Conservation (phyloP, 2,888 invertebrate genomes). For the Athetis lepigone region DNA sequence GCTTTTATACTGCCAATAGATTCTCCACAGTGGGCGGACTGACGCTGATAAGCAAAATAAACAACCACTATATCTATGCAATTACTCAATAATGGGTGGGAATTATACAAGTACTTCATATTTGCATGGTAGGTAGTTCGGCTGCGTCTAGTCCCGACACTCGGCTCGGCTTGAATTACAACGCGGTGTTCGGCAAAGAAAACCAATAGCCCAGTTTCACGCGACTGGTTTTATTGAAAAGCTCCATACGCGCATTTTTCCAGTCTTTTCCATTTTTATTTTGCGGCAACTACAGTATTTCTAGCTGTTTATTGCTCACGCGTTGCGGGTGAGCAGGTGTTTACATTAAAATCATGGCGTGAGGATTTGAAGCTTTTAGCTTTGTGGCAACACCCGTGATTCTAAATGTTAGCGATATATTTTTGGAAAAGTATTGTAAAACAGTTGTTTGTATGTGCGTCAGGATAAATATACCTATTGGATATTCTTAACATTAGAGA, state of each 20-base stretch:
- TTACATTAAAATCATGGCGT: conserved; percentile 34
- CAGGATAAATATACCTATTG: too few relatives aligned
- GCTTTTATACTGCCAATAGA: conserved; percentile 40
- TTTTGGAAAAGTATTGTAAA: neutral
- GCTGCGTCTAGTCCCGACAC: conserved; percentile 46
- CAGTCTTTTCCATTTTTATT: conserved; percentile 72
- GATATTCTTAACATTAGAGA: neutral
- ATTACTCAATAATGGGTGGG: conserved; percentile 41
- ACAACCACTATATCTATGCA: conserved; percentile 38
- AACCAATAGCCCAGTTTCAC: conserved; percentile 82
- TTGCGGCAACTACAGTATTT: conserved; percentile 73
- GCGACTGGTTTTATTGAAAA: conserved; percentile 85
- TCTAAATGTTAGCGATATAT: neutral
- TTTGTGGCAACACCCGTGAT: conserved; percentile 1
- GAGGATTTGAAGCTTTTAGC: conserved; percentile 6
- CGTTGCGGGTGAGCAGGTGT: conserved; percentile 51
- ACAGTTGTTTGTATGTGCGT: neutral
- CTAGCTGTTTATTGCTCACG: conserved; percentile 68
- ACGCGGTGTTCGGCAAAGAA: conserved; percentile 72
- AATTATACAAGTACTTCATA: conserved; percentile 61
- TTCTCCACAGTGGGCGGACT: conserved; percentile 40
- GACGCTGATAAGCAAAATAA: conserved; percentile 47
- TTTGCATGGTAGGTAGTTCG: conserved; percentile 62
- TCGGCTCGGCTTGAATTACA: conserved; percentile 62
- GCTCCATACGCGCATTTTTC: conserved; percentile 74